Base-by-base conservation (phyloP, 2,797 vertebrate genomes). In the Chlorospingus semifuscus region DNA sequence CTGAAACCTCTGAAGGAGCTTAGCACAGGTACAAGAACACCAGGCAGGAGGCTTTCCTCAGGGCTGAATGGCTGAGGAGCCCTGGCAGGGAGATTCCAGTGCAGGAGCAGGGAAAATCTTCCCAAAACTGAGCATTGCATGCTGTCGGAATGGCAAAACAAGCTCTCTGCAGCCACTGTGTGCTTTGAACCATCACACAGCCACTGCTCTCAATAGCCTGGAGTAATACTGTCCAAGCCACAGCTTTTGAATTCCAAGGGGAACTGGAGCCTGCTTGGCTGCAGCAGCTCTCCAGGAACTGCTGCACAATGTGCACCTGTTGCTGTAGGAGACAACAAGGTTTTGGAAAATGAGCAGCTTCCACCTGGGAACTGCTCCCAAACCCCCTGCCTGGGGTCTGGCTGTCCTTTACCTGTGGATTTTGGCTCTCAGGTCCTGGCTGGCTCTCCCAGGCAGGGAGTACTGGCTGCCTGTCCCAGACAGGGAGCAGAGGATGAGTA, bases 271-370 rank as follows among this genome's bases (percentile, higher is more conserved):
- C 71, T 4, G 27, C 14, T 52, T 12, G 70, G 83, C 76, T 83
- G 61, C 83, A 64, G 88, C 88, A 88, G 88, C 90, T 86, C 77
- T 81, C 80, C 60, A 64, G 76, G 57, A 85, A 46, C 77, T 76
- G 80, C 81, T 89, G 89, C 66, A 30, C 68, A 85, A 34, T 0
- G 1, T 4, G 29, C 27, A 93, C 49, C 47, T 18, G 4, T 0
- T 26, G 70, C 81, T 55, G 27, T 0, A 60, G 59, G 47, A 61
- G 46, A 55, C 41, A n/a, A 23, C 8, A 17, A 24, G 13, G 64
- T 47, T 41, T 34, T 41, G 49, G 21, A 19, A 41, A 30, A 24
- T 0, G 4, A 78, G 83, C 20, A 32, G 47, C 29, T 41, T 34
- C 42, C 83, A 72, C 30, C 30, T 4, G 15, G 64, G 32, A 79